Evolutionary conservation across 2,113 vertebrate species (phyloP).

Genomic region (Monopterus albus): DNA sequence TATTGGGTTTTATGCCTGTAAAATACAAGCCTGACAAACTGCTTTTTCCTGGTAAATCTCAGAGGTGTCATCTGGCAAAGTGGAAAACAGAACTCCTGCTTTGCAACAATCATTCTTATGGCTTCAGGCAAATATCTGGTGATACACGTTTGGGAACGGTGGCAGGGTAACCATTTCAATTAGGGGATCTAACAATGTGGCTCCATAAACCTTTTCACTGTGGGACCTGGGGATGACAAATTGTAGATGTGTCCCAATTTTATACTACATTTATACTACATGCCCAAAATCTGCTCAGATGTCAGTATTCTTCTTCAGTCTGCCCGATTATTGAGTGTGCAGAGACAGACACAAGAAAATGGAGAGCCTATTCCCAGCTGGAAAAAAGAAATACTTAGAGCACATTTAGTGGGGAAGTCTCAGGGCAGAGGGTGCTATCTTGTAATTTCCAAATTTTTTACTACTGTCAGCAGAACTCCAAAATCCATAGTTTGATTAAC

Average conservation of each 20-base stretch:
- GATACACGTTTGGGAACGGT: slow-evolving; percentile 12
- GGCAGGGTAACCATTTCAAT: slow-evolving; percentile 46
- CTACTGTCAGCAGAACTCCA: not conserved
- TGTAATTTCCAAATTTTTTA: not conserved
- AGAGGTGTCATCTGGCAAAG: slow-evolving; percentile 48
- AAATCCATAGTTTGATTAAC: not conserved
- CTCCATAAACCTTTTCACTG: not conserved
- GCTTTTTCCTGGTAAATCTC: slow-evolving; percentile 49
- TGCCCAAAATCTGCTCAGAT: not conserved
- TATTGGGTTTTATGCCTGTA: slow-evolving; percentile 60
- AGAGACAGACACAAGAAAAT: too few species aligned
- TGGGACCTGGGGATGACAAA: not conserved
- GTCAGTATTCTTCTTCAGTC: not conserved
- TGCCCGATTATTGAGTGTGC: not conserved
- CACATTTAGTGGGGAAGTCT: too few species aligned
- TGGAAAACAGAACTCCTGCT: slow-evolving; percentile 48
- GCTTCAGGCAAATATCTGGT: slow-evolving; percentile 36
- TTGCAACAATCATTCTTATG: slow-evolving; percentile 12
- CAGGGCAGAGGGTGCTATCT: too few species aligned
- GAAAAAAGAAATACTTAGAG: too few species aligned
- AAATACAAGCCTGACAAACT: slow-evolving; percentile 64
- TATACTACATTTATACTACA: too few species aligned
- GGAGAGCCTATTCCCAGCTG: too few species aligned
- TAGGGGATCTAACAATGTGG: slow-evolving; percentile 13
- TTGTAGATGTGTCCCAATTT: not conserved